Evolutionary conservation across 1,140 invertebrate species (phyloP), one percentile per base, ranked within the genome.

Genomic region (Trypoxylus dichotomus): DNA sequence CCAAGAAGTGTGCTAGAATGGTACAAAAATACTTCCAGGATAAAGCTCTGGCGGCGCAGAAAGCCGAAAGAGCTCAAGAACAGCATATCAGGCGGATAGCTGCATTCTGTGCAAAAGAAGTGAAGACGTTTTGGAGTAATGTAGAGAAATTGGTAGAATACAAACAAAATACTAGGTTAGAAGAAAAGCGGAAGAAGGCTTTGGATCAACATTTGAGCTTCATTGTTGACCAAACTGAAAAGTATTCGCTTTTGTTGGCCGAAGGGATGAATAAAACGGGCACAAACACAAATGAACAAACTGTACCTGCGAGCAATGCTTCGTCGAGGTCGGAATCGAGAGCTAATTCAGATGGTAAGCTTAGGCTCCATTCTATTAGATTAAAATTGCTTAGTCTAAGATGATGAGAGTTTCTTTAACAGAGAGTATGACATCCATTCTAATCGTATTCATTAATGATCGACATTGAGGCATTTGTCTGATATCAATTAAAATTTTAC

Each of bases 151-250:
- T 98, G 82, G 96, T 98, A 42, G 96, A 99, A 86, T 98, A 94
- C 85, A 98, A 98, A 85, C 95, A 98, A 81, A 93, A 96, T 84
- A 94, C 94, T 25, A 92, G 95, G 81, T 89, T 98, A 25, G 97
- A 99, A 86, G 96, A 97, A 83, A 97, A 98, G 83, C 91, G 96
- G 75, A 98, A 99, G 85, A 94, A 97, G 83, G 97, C 97, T 0
- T 89, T 99, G 58, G 98, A 99, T 89, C 93, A 98, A 81, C 98
- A 99, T 87, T 89, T 99, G 24, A 98, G 96, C 86, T 99, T 98
- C 85, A 98, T 99, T 84, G 97, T 99, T 63, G 97, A 98, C 88
- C 96, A 98, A 88, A 99, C 98, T 0, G 98, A 99, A 88, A 98
- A 98, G 85, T 98, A 98, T 89, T 98, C 97, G 27, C 94, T 94